These are phyloP conservation scores for Macrotus californicus DNA, from an alignment of 2,113 vertebrate species.

Conservation along the genomic window DNA sequence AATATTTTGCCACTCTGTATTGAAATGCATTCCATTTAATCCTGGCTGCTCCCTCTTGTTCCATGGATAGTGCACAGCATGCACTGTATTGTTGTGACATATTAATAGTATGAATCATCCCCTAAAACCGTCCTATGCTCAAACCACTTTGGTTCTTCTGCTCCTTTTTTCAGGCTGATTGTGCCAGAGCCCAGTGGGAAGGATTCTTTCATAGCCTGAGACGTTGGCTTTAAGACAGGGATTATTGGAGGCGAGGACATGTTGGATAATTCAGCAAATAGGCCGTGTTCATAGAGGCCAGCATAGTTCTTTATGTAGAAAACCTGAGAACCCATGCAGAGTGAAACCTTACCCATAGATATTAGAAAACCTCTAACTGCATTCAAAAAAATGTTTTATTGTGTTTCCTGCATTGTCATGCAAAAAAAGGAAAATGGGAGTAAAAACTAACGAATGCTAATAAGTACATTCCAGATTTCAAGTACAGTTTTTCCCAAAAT, in stretches of 20 bases:
- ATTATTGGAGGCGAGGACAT: neutral
- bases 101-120: neutral
- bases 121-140: neutral
- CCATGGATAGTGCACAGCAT: neutral
- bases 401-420: neutral
- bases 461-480: neutral
- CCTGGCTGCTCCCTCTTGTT: neutral
- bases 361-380: neutral
- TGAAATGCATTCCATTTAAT: neutral
- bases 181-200: neutral
- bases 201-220: neutral
- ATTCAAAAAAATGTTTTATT: neutral
- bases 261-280: neutral
- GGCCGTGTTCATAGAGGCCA: neutral
- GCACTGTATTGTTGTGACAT: neutral
- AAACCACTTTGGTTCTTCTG: neutral
- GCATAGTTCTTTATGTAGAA: neutral
- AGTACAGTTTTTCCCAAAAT: neutral
- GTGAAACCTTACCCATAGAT: neutral
- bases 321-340: neutral
- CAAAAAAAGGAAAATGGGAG: neutral
- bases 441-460: neutral
- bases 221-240: neutral
- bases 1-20: neutral
- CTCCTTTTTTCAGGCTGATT: neutral